Conservation (phyloP, 2,797 vertebrate species). For the Neopelma chrysocephalum region DNA sequence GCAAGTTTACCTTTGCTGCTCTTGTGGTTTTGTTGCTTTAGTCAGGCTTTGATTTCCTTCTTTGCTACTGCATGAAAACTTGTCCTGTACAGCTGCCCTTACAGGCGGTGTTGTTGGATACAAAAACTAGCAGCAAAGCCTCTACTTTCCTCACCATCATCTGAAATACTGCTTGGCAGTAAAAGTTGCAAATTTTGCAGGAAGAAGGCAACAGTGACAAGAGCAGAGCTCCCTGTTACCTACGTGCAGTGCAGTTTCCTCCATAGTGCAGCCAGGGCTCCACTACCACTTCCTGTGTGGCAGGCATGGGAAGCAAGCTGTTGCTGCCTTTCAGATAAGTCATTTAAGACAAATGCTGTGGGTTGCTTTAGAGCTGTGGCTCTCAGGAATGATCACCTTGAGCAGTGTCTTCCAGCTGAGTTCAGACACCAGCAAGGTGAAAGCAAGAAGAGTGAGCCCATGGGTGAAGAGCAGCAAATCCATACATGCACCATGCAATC, state of each 20-base stretch:
- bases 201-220: neutral
- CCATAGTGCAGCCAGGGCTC: accelerated
- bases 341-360: neutral
- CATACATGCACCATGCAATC: accelerated
- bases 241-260: accelerated
- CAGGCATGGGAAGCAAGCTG: neutral
- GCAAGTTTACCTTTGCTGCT: neutral
- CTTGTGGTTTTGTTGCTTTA: neutral
- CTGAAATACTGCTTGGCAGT: neutral
- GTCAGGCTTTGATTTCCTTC: neutral
- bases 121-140: neutral
- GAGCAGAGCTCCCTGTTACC: accelerated
- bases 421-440: neutral
- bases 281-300: accelerated
- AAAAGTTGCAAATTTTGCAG: neutral
- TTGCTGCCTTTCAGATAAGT: neutral
- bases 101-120: accelerated
- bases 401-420: neutral
- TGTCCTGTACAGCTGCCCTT: accelerated
- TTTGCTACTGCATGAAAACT: neutral
- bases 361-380: neutral
- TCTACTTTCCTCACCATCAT: neutral
- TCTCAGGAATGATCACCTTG: neutral
- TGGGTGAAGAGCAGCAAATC: neutral
- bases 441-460: neutral